Base-by-base conservation (phyloP, 2,797 vertebrate genomes). In the Cyprinodon diabolis region DNA sequence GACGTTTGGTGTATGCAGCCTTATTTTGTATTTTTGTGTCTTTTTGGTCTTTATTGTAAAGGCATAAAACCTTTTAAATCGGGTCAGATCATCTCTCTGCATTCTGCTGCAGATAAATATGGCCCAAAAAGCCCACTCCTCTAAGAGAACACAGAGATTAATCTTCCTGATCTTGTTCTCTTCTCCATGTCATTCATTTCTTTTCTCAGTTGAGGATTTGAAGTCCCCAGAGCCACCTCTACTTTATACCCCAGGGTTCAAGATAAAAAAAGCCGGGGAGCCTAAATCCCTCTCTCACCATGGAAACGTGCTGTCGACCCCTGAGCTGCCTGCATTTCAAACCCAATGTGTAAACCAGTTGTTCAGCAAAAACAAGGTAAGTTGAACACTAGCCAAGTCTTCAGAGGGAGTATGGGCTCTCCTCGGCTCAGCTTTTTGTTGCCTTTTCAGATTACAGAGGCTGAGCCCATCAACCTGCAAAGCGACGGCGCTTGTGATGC, bases 211-310 rank as follows among this genome's bases (percentile, higher is more conserved):
- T 90, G 93, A 87, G 73, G 70, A 49, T 56, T 17, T 93, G 76
- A 76, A 90, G 76, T 96, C 96, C 47, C 97, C 96, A 14, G 92
- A 95, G 86, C 72, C 81, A 0, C 95, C 96, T 37, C 91, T 88
- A 19, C 91, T 98, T 80, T 94, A 88, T 67, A 97, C 96, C 17
- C 95, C 95, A 10, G 95, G 95, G 37, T 89, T 96, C 76, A 96
- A 95, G 76, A 88, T 93, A 30, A 90, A 91, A 75, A 93, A 93
- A 88, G 81, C 82, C 49, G 88, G 5, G 49, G 68, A 65, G 52
- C 74, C 45, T 23, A 68, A 74, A 37, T 89, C 89, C 71, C 91
- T 77, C 30, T 58, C 10, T 75, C 43, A 0, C 1, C 84, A 69
- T 0, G 54, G 6, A n/a, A 73, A 81, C 37, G 78, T 72, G 2